Conservation (phyloP, 2,888 invertebrate species). For the Perithous albicinctus region DNA sequence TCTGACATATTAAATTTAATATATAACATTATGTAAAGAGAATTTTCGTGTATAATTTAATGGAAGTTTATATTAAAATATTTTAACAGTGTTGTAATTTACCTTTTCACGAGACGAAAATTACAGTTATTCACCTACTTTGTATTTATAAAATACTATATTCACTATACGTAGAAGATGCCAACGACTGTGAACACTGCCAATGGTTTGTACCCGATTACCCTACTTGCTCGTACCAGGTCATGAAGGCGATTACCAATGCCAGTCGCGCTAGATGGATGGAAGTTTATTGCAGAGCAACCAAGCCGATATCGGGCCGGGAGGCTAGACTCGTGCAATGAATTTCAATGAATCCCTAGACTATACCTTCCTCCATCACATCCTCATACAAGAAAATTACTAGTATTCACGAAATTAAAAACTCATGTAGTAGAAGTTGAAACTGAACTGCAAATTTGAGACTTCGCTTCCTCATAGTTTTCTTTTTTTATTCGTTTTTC, state of each 20-base stretch:
- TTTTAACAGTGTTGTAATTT: too few species aligned
- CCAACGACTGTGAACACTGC: neutral
- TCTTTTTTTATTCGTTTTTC: too few species aligned
- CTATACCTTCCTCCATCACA: slow-evolving; percentile 10
- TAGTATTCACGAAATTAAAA: slow-evolving; percentile 15
- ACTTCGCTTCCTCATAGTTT: too few species aligned
- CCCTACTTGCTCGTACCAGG: slow-evolving; percentile 21
- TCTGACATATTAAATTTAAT: too few species aligned
- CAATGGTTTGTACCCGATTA: neutral
- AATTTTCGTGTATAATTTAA: too few species aligned
- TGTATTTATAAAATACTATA: neutral
- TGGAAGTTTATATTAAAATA: neutral
- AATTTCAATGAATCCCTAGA: slow-evolving; percentile 56
- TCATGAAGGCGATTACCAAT: slow-evolving; percentile 30
- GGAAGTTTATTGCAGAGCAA: slow-evolving; percentile 35
- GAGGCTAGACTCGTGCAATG: slow-evolving; percentile 43
- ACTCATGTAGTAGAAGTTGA: neutral
- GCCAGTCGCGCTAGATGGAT: slow-evolving; percentile 26
- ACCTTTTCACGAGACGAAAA: neutral
- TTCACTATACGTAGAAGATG: neutral
- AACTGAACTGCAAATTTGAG: neutral
- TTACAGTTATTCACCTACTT: neutral
- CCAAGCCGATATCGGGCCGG: slow-evolving; percentile 46
- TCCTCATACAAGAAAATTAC: neutral
- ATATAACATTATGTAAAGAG: too few species aligned